Evolutionary conservation across 2,888 invertebrate species (phyloP).

Genomic region (Chymomyza fuscimana): DNA sequence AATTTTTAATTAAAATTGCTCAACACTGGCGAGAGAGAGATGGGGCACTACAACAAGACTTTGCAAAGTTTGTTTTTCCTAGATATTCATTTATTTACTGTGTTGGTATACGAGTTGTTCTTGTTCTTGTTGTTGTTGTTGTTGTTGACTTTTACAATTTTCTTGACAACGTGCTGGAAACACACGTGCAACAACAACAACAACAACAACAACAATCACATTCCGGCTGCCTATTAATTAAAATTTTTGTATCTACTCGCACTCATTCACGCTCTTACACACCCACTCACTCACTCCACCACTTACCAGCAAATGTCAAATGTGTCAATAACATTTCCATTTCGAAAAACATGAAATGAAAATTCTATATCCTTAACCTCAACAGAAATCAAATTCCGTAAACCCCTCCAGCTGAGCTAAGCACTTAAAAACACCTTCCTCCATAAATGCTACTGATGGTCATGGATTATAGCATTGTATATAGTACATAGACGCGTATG

Average conservation of each 20-base stretch:
- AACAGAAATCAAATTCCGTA: constrained; percentile 19
- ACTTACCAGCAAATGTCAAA: constrained; percentile 57
- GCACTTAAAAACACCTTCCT: constrained; percentile 13
- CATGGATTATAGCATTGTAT: not conserved
- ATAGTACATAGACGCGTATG: not conserved
- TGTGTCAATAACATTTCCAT: constrained; percentile 67
- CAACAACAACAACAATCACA: constrained; percentile 24
- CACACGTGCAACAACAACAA: constrained; percentile 51
- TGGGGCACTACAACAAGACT: not conserved
- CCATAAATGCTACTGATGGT: not conserved
- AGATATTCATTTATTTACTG: constrained; percentile 18
- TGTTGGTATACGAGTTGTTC: constrained; percentile 11
- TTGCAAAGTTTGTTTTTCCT: constrained; percentile 25
- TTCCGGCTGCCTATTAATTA: constrained; percentile 62
- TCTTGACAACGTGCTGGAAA: constrained; percentile 50
- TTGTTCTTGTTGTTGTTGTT: constrained; percentile 19
- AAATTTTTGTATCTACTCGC: constrained; percentile 42
- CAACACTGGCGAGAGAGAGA: constrained; percentile 14
- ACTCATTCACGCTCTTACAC: too few relatives aligned
- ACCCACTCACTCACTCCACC: constrained; percentile 14
- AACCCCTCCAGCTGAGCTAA: not conserved
- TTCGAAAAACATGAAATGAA: constrained; percentile 51
- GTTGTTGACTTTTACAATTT: constrained; percentile 39
- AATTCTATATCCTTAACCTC: constrained; percentile 36
- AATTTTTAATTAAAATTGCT: constrained; percentile 72